Base-by-base conservation (phyloP, 2,797 vertebrate species). In the Acanthurus lineatus region DNA sequence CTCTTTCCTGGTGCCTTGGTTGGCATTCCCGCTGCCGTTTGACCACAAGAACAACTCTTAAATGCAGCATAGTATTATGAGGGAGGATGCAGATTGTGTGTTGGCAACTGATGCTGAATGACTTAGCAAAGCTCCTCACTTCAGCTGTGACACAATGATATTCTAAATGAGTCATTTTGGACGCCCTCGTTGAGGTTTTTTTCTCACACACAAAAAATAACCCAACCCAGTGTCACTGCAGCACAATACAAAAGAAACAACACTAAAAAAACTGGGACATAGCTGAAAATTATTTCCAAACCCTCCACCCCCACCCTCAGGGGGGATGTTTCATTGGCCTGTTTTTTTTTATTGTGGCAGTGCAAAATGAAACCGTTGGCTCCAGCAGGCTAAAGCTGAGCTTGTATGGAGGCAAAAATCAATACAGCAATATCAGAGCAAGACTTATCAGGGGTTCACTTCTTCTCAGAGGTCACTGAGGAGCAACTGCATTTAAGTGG, bases 351-450 rank as follows among this genome's bases (percentile, higher is more conserved):
- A 95, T 96, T 93, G 95, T 94, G 90, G 93, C 91, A 78, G 89
- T 76, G 90, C 93, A 94, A 95, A 96, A 96, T 95, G 95, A 96
- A 95, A 95, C 92, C 86, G 83, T 90, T 83, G 89, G 91, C 91
- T 93, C 73, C 38, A 77, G 91, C 76, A 87, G 91, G 90, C 88
- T 91, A 87, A 77, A 81, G 84, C 85, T 72, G 79, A 88, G 91
- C 87, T 86, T 69, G 91, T 89, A 94, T 80, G 83, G 89, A 94
- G 88, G 91, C 88, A 89, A 95, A 96, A 96, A 96, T 96, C 96
- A 96, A 96, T 96, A 96, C 88, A 38, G 96, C 94, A 96, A 96
- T 96, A 96, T 95, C 94, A 94, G 93, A 91, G 91, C 87, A 79
- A 89, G 94, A 96, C 95, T 96, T 96, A 96, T 96, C 95, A 92